Conservation (phyloP, 2,888 invertebrate species). For the Leucophenga montana region DNA sequence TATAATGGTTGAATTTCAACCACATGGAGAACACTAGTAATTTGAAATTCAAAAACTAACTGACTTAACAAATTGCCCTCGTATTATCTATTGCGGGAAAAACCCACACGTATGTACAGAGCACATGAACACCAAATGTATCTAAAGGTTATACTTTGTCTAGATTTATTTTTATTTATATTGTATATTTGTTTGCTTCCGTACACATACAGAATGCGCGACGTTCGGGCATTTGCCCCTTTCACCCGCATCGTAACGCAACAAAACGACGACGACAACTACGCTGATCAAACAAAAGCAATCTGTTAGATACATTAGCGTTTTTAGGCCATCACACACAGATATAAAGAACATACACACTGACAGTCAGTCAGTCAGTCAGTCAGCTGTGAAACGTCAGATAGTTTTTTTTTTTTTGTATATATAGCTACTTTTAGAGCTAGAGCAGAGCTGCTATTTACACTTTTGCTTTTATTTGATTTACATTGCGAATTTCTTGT, state of each 20-base stretch:
- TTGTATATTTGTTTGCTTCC: slow-evolving; percentile 14
- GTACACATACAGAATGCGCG: background rate
- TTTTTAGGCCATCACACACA: slow-evolving; percentile 18
- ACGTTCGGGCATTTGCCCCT: background rate
- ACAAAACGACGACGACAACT: background rate
- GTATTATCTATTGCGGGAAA: slow-evolving; percentile 3
- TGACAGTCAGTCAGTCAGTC: background rate
- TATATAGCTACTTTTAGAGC: slow-evolving; percentile 1
- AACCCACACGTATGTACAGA: background rate
- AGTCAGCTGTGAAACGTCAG: background rate
- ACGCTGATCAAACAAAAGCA: slow-evolving; percentile 9
- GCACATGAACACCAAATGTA: slow-evolving; percentile 6
- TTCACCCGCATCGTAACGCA: background rate
- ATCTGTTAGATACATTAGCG: slow-evolving; percentile 12
- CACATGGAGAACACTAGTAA: too few relatives aligned
- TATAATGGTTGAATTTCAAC: too few relatives aligned
- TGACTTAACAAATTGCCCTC: too few relatives aligned
- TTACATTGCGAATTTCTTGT: slow-evolving; percentile 13
- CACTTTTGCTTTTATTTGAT: slow-evolving; percentile 16
- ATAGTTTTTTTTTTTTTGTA: slow-evolving; percentile 9
- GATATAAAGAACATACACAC: background rate
- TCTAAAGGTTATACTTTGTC: slow-evolving; percentile 12
- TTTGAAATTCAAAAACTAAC: too few relatives aligned
- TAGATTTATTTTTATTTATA: slow-evolving; percentile 16
- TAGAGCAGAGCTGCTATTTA: slow-evolving; percentile 1